A percentile compares a stretch with the other conserved stretches of the same genome.
phyloP scores from a whole-genome alignment of 1,140 invertebrate species.

The Diabrotica virgifera region DNA sequence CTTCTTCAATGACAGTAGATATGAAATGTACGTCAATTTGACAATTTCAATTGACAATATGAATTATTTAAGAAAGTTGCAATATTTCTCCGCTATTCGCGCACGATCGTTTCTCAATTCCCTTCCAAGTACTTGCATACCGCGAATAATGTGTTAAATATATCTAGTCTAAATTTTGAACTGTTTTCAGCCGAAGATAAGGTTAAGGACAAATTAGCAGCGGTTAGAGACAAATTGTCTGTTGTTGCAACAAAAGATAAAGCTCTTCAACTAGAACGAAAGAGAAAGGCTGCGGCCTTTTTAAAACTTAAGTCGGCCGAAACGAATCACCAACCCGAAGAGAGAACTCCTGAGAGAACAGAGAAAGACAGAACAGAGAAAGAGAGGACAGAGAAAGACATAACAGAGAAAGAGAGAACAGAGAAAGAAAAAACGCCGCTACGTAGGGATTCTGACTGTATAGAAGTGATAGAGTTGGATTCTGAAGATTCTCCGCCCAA shows the following conservation, averaged over 20 bases:
- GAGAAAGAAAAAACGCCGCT: conserved; percentile 2
- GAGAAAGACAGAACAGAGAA: conserved; percentile 9
- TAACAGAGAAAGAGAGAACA: background rate
- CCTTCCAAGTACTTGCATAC: too few relatives aligned
- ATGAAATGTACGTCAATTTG: too few relatives aligned
- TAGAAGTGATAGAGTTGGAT: conserved; percentile 20
- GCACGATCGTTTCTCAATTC: too few relatives aligned
- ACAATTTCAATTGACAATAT: too few relatives aligned
- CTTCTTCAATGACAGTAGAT: too few relatives aligned
- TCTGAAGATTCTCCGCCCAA: conserved; percentile 8
- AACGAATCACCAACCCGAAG: background rate
- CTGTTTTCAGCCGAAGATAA: conserved; percentile 57
- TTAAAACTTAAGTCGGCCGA: conserved; percentile 55
- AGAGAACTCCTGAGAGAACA: background rate
- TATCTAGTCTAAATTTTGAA: background rate
- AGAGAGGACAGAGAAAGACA: too few relatives aligned
- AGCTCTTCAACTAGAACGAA: conserved; percentile 69
- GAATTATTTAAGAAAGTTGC: too few relatives aligned
- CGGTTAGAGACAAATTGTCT: conserved; percentile 59
- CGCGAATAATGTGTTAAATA: too few relatives aligned
- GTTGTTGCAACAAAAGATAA: conserved; percentile 54
- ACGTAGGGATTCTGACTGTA: background rate
- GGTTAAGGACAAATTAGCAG: conserved; percentile 61
- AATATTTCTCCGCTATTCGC: too few relatives aligned
- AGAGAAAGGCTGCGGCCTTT: conserved; percentile 63